A percentile compares a stretch with the other conserved stretches of the same genome.
phyloP scores from a whole-genome alignment of 2,797 vertebrate genomes.

The Pangasius macronema region DNA sequence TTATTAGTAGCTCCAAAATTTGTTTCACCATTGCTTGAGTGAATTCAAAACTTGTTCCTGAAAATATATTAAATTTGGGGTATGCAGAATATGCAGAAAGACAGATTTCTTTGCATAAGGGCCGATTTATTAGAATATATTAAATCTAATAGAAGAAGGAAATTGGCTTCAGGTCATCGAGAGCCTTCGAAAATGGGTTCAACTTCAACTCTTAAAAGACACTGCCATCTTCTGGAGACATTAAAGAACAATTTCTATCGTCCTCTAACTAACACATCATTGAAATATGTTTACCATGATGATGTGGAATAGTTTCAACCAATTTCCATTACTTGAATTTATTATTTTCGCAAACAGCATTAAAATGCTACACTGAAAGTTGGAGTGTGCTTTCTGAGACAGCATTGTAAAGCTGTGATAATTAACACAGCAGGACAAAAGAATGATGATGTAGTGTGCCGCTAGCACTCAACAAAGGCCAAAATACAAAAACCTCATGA shows the following conservation, averaged over 20 bases:
- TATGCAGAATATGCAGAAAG: background rate
- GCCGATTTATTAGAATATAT: constrained; percentile 8
- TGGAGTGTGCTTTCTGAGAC: background rate
- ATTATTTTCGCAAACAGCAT: background rate
- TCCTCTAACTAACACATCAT: background rate
- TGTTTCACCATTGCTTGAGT: background rate
- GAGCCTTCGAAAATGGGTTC: background rate
- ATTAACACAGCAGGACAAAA: constrained; percentile 30
- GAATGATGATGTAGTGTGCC: constrained; percentile 15
- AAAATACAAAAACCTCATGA: constrained; percentile 30
- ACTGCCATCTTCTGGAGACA: constrained; percentile 35
- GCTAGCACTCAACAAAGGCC: constrained; percentile 42
- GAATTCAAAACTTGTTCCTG: background rate
- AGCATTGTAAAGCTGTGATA: background rate
- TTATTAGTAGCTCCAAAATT: constrained; percentile 3
- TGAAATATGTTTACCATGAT: background rate
- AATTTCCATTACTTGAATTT: background rate
- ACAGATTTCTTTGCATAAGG: constrained; percentile 20
- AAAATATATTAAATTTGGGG: background rate
- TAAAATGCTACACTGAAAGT: background rate
- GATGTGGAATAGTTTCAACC: background rate
- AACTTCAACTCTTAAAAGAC: background rate
- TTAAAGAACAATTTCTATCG: background rate
- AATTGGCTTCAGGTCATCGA: background rate
- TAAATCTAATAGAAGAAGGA: constrained; percentile 12